phyloP scores from a whole-genome alignment of 1,140 invertebrate species.

The Glossosoma conforme region DNA sequence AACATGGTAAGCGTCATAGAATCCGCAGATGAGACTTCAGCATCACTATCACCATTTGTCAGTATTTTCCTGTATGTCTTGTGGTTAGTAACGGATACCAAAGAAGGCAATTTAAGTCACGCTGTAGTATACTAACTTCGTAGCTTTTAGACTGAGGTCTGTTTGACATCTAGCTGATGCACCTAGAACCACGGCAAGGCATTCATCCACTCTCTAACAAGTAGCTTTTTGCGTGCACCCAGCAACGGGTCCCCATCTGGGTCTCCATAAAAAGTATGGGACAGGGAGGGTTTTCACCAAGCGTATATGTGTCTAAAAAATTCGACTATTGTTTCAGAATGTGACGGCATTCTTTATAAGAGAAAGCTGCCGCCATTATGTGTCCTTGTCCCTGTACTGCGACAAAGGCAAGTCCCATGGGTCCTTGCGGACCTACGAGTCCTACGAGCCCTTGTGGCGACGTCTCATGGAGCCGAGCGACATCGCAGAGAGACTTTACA shows the following conservation, averaged over 20 bases:
- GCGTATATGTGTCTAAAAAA: background rate
- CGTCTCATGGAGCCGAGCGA: constrained; percentile 7
- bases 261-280: no score
- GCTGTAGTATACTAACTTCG: no score
- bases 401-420: background rate
- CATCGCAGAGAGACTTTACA: constrained; percentile 1
- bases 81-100: no score
- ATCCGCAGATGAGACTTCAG: no score
- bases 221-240: background rate
- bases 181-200: background rate
- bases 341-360: constrained; percentile 15
- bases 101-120: no score
- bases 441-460: constrained; percentile 24
- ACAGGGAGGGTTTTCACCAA: no score
- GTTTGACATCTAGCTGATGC: background rate
- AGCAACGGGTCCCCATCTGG: background rate
- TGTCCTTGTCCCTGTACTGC: constrained; percentile 16
- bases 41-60: no score
- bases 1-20: no score
- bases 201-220: background rate
- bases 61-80: no score
- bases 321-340: constrained; percentile 10
- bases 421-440: constrained; percentile 11
- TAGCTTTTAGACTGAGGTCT: background rate
- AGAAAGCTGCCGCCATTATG: constrained; percentile 23